Evolutionary conservation across 30 jellyfish, hydroid and myxozoan genomes (phyloP).

Genomic region (Cassiopea xamachana): DNA sequence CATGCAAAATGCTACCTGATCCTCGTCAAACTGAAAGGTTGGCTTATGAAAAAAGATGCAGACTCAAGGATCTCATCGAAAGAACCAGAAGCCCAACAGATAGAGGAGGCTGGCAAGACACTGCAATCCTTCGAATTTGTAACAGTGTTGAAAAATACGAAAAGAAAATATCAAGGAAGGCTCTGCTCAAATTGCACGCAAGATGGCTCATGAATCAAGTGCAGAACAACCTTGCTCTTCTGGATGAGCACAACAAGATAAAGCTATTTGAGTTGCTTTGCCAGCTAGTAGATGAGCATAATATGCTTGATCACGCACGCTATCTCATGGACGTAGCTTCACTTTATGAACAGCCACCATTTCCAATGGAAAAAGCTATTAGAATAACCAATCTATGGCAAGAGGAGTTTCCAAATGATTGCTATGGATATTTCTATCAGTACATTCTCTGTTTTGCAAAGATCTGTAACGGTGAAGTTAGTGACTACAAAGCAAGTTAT

Average conservation of each 20-base stretch:
- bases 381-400: slow-evolving; percentile 35
- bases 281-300: slow-evolving; percentile 36
- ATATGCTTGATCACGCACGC: slow-evolving; percentile 23
- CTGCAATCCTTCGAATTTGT: slow-evolving; percentile 13
- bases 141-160: not conserved
- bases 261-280: slow-evolving; percentile 4
- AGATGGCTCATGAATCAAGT: slow-evolving; percentile 46
- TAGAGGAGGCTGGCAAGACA: slow-evolving; percentile 15
- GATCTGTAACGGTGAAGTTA: slow-evolving; percentile 22
- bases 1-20: slow-evolving; percentile 27
- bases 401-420: slow-evolving; percentile 24
- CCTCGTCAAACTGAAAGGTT: slow-evolving; percentile 33
- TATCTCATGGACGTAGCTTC: slow-evolving; percentile 49
- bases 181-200: slow-evolving; percentile 18
- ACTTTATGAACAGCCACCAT: slow-evolving; percentile 10
- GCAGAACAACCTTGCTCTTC: slow-evolving; percentile 21
- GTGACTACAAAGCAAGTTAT: slow-evolving; percentile 20
- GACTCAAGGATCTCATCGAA: slow-evolving; percentile 11
- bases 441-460: slow-evolving; percentile 44
- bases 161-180: slow-evolving; percentile 27
- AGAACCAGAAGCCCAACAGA: slow-evolving; percentile 20
- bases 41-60: slow-evolving; percentile 35
- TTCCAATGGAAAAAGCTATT: slow-evolving; percentile 25
- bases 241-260: not conserved
- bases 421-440: slow-evolving; percentile 37